phyloP scores from a whole-genome alignment of 2,113 vertebrate species.

The Gobius niger region DNA sequence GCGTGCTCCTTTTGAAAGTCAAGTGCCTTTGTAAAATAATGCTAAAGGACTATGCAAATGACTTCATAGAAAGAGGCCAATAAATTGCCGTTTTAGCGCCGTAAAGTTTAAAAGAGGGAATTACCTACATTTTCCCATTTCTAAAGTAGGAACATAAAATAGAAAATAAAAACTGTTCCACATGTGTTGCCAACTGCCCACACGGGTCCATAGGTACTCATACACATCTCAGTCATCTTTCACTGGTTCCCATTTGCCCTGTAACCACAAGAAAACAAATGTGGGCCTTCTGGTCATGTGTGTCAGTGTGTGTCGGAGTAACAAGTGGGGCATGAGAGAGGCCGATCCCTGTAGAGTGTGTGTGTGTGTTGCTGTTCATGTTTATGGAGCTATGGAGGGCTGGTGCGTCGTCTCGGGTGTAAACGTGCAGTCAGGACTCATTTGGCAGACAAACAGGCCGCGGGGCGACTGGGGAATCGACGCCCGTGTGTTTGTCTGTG shows the following conservation, averaged over 20 bases:
- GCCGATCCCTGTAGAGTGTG: constrained; percentile 54
- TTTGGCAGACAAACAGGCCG: constrained; percentile 78
- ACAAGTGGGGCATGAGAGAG: constrained; percentile 71
- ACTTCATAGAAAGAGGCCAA: neutral
- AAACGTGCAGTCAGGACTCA: constrained; percentile 77
- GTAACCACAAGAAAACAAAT: constrained; percentile 74
- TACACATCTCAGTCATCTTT: constrained; percentile 53
- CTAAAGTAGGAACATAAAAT: neutral
- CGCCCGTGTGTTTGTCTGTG: constrained; percentile 54
- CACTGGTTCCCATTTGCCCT: constrained; percentile 65
- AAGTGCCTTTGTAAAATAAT: neutral
- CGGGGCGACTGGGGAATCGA: constrained; percentile 72
- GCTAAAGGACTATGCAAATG: neutral
- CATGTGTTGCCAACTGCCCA: neutral
- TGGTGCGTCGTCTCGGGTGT: constrained; percentile 74
- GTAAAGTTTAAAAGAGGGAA: neutral
- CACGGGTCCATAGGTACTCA: constrained; percentile 29
- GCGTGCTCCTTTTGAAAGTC: neutral
- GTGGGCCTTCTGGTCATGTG: constrained; percentile 61
- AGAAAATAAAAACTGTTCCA: neutral
- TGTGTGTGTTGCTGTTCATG: constrained; percentile 36
- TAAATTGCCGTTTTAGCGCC: neutral
- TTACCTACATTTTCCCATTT: neutral
- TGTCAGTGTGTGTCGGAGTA: constrained; percentile 56
- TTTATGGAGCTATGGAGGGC: constrained; percentile 35